Evolutionary conservation across 1,140 invertebrate genomes (phyloP), one percentile per base, ranked within the genome.

Genomic region (Drosophila kohkoa): DNA sequence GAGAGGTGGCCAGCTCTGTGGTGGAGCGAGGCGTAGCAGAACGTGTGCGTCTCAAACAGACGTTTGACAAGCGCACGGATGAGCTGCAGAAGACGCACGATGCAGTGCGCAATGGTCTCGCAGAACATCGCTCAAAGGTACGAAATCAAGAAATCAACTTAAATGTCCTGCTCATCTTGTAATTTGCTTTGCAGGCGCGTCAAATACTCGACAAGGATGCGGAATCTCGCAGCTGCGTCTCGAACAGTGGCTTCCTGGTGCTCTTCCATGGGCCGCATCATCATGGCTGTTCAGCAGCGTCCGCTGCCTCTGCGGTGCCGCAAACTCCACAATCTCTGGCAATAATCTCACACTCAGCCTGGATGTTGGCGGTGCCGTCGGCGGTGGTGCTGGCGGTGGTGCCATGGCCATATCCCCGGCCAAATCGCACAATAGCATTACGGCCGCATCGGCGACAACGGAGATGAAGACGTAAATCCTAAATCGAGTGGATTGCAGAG

Each of bases 1-100:
- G 96, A 32, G 96, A 97, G 92, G 95, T 96, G 1, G 94, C 94
- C 13, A 95, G 95, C 69, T 94, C 95, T 48, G 96, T 97, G 1
- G 96, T 98, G 45, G 96, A 96, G 79, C 95, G 96, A 69, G 97
- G 96, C 30, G 97, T 98, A 38, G 95, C 95, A 25, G 97, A 98
- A 93, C 95, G 97, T 35, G 95, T 96, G 41, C 95, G 96, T 62
- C 93, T 97, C 55, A 95, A 95, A 65, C 94, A 96, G 82, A 94
- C 96, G 52, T 97, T 96, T 81, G 95, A 97, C 55, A 95, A 95
- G 76, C 96, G 96, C 46, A 95, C 95, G 78, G 95, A 97, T 78
- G 95, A 96, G 67, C 93, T 97, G 3, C 95, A 95, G 87, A 95
- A 95, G 77, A 94, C 96, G 75, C 96, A 98, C 86, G 96, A 97